Percentiles rank a stretch among this genome's conserved stretches.
phyloP scores from a whole-genome alignment of 1,140 invertebrate genomes.

The Drosophila baimaii region DNA sequence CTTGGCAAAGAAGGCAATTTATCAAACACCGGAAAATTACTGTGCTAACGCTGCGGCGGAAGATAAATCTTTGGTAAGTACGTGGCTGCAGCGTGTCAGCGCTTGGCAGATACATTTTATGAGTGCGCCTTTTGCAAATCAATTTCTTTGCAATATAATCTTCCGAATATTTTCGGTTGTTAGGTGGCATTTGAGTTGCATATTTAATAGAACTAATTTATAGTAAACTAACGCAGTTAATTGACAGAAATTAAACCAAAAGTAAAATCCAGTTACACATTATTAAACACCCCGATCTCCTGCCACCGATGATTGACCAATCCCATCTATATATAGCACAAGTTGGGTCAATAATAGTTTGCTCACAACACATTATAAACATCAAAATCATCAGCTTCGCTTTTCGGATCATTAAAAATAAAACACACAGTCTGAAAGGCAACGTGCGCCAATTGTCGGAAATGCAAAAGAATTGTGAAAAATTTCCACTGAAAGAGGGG shows the following conservation, averaged over 20 bases:
- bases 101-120: not conserved
- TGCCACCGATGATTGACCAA: not conserved
- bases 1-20: conserved; percentile 2
- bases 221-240: too few species aligned
- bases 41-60: conserved; percentile 3
- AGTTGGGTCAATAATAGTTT: conserved; percentile 29
- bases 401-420: conserved; percentile 52
- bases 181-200: not conserved
- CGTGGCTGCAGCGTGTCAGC: not conserved
- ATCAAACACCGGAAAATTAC: conserved; percentile 38
- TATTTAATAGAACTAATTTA: not conserved
- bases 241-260: too few species aligned
- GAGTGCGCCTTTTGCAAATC: not conserved
- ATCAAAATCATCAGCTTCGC: conserved; percentile 29
- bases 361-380: conserved; percentile 18
- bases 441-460: conserved; percentile 72
- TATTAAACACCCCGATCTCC: not conserved
- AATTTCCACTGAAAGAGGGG: conserved; percentile 48
- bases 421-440: conserved; percentile 56
- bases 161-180: not conserved
- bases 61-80: conserved; percentile 6
- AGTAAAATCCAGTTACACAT: not conserved
- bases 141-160: not conserved
- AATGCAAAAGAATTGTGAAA: conserved; percentile 55
- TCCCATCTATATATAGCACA: not conserved